Base-by-base conservation (phyloP, 2,888 invertebrate genomes). In the Agrochola circellaris region DNA sequence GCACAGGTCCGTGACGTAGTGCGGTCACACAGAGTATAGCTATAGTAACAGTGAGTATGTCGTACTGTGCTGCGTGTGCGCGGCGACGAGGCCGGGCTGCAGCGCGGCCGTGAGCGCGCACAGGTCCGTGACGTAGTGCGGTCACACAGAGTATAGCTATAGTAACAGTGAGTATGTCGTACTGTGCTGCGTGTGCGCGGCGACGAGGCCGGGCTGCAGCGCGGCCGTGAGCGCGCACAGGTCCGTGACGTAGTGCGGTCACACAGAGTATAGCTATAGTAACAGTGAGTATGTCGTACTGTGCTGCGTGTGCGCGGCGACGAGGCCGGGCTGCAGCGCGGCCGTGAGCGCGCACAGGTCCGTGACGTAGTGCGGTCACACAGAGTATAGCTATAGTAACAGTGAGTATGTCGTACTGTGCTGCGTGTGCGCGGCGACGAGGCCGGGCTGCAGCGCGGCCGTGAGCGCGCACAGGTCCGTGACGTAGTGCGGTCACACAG, bases 241-340 rank as follows among this genome's bases (percentile, higher is more conserved):
- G 95, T 98, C 98, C 78, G 98, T 98, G 88, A 98, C 98, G 89
- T 98, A 97, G 98, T 98, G 92, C 98, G 97, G 38, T 42, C 42
- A 9, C 42, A 42, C 42, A 45, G 45, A 45, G 45, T 45, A 45
- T 45, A 45, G 45, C 45, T n/a, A 42, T n/a, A 42, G 5, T n/a
- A 64, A 64, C 9, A 60, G 60, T 8, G 26, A 38, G 38, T 1
- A 4, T 38, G 42, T 20, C 65, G 26, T 65, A 65, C 65, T 45
- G 42, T 65, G 65, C 65, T 54, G 54, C 17, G 68, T 23, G 56
- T 60, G 69, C 67, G 38, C 58, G 51, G n/a, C 60, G 48, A 51
- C 64, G 58, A 72, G 68, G 64, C 73, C 67, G 66, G 64, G 75
- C 73, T 42, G 69, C 61, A 23, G 76, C 51, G 72, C 73, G 67